phyloP scores from a whole-genome alignment of 2,888 invertebrate genomes.

The Trichogramma dendrolimi region DNA sequence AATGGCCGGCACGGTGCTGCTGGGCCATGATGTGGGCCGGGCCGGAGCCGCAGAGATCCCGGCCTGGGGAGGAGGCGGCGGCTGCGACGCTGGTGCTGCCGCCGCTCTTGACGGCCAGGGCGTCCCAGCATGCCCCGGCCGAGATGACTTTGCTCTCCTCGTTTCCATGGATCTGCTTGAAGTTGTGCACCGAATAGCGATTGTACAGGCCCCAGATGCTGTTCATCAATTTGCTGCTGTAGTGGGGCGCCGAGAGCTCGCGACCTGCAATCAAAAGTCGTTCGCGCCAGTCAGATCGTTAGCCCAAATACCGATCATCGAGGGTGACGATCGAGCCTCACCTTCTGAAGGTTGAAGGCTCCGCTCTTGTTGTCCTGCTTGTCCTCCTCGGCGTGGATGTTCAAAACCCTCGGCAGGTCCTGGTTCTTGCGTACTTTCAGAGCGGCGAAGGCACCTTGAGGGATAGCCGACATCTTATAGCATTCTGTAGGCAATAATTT shows the following conservation, averaged over 20 bases:
- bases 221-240: constrained; percentile 84
- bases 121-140: neutral
- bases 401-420: constrained; percentile 44
- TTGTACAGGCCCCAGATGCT: constrained; percentile 90
- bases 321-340: neutral
- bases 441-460: constrained; percentile 72
- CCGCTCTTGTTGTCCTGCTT: constrained; percentile 38
- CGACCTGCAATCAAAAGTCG: constrained; percentile 54
- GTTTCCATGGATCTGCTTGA: constrained; percentile 70
- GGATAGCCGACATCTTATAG: constrained; percentile 67
- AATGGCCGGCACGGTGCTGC: too few relatives aligned
- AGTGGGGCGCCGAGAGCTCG: constrained; percentile 69
- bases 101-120: neutral
- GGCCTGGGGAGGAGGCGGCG: constrained; percentile 56
- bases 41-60: constrained; percentile 54
- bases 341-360: constrained; percentile 25
- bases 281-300: constrained; percentile 14
- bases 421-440: constrained; percentile 64
- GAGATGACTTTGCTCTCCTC: constrained; percentile 10
- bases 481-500: constrained; percentile 34
- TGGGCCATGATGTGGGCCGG: too few relatives aligned
- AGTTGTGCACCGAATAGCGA: constrained; percentile 81
- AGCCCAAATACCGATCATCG: neutral
- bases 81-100: neutral
- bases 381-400: constrained; percentile 56